Evolutionary conservation across 2,888 invertebrate genomes (phyloP), one percentile per base, ranked within the genome.

Genomic region (Drymonia ruficornis): DNA sequence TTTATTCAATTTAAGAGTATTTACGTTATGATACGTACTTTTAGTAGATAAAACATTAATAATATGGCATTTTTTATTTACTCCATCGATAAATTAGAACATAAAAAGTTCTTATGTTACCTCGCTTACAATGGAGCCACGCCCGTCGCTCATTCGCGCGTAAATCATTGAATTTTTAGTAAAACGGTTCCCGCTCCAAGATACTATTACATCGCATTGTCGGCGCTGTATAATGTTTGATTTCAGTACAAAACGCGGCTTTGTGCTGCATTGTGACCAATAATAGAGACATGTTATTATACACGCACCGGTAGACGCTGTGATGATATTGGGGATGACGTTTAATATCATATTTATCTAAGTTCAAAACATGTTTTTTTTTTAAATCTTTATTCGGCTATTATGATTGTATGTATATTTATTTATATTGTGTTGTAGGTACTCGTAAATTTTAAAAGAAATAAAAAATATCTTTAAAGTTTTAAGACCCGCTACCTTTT

Each of bases 91-190:
- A 11, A 31, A 31, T 31, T 11, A 3, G 1, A 11, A 31, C 11
- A 31, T 11, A 11, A 11, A 31, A 11, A 12, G 2, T 31, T 31
- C 31, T 31, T 8, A 40, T 16, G 16, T 0, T 16, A 40, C 19
- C 29, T 19, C 78, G 80, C 79, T 62, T 1, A 1, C 53, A 80
- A 34, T 73, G 40, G 8, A 23, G 42, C 80, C 67, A 38, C 40
- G 70, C 74, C 65, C 11, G 29, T 34, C 23, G 59, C 51, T 62
- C 74, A 80, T 63, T 72, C 76, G 67, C 59, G 72, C 78, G 79
- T 78, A 77, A 83, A 81, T 77, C 81, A 77, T 83, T 78, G 13
- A 79, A 81, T 84, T 84, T 86, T 83, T 80, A 84, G 70, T 77
- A 78, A 75, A 87, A 76, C 77, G 76, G 72, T 47, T 67, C 67